Evolutionary conservation across 2,888 invertebrate species (phyloP).

Genomic region (Erynnis tages): DNA sequence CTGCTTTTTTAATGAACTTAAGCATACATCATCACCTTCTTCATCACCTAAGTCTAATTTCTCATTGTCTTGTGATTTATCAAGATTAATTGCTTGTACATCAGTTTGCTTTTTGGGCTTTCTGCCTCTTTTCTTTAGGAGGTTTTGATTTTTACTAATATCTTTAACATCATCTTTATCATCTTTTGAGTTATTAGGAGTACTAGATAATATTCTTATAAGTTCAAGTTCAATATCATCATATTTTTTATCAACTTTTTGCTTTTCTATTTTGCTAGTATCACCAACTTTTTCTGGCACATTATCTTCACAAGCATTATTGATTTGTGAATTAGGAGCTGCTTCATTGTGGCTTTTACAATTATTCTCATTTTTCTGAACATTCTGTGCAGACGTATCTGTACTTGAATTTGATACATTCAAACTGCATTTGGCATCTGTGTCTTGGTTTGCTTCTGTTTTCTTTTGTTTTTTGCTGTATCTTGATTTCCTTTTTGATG

Average conservation of each 20-base stretch:
- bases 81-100: background rate
- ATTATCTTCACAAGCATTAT: background rate
- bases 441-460: background rate
- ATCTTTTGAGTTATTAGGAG: slow-evolving; percentile 3
- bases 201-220: slow-evolving; percentile 14
- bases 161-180: background rate
- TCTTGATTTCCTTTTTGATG: background rate
- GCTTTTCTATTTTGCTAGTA: background rate
- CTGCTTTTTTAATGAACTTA: slow-evolving; percentile 51
- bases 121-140: slow-evolving; percentile 33
- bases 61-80: slow-evolving; percentile 10
- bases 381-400: no score
- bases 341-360: no score
- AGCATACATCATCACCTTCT: slow-evolving; percentile 47
- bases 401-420: no score
- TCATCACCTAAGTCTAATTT: slow-evolving; percentile 39
- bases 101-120: slow-evolving; percentile 32
- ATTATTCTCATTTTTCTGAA: no score
- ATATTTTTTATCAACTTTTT: slow-evolving; percentile 14
- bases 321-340: no score
- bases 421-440: no score
- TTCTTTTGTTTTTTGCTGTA: background rate
- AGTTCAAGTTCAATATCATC: slow-evolving; percentile 20
- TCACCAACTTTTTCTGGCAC: background rate
- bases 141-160: slow-evolving; percentile 20